Evolutionary conservation across 2,888 invertebrate genomes (phyloP).

Genomic region (Sinhomidia bicolor): DNA sequence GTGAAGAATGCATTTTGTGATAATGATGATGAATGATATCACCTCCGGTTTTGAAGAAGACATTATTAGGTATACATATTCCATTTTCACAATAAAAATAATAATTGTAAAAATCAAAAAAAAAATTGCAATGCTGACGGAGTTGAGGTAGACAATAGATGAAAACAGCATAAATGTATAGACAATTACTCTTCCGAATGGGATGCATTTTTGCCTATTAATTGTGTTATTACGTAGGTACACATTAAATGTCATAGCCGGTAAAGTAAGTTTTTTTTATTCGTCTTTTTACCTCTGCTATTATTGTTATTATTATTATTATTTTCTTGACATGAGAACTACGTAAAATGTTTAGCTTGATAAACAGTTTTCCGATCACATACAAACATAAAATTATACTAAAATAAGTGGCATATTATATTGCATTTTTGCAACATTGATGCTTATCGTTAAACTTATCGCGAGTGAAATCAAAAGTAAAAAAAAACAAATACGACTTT

Average conservation of each 20-base stretch:
- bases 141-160: background rate
- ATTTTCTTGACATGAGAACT: background rate
- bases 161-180: too few species aligned
- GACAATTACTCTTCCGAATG: background rate
- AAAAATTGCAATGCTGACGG: too few species aligned
- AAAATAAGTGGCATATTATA: background rate
- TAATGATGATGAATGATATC: slow-evolving; percentile 44
- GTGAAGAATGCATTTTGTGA: background rate
- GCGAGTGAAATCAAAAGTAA: slow-evolving; percentile 24
- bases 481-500: background rate
- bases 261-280: too few species aligned
- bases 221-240: background rate
- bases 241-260: background rate
- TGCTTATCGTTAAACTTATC: background rate
- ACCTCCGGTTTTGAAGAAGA: slow-evolving; percentile 66
- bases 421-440: background rate
- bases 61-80: slow-evolving; percentile 36
- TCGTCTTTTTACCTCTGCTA: background rate
- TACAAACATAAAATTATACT: background rate
- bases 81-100: background rate
- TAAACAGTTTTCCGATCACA: background rate
- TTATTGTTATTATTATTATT: background rate
- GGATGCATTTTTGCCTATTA: background rate
- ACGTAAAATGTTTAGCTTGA: background rate
- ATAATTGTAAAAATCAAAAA: background rate